A percentile compares a stretch with the other conserved stretches of the same genome.
Conservation (phyloP, 2,113 vertebrate species). For the Etheostoma cragini region DNA sequence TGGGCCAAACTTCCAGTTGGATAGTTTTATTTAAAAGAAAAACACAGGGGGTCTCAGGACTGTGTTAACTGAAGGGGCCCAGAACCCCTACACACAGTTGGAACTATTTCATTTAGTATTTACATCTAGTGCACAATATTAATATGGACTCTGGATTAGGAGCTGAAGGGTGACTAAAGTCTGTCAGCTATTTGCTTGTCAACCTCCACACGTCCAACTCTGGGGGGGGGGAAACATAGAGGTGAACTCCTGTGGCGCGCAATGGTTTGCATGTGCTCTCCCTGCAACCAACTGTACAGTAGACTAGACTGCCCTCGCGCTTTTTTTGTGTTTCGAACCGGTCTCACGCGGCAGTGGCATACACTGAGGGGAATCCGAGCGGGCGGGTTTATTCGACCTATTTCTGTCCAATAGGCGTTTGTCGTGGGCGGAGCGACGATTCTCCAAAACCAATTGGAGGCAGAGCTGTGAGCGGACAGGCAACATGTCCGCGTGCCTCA, state of each 20-base stretch:
- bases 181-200: constrained; percentile 30
- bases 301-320: constrained; percentile 66
- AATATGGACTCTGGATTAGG: background rate
- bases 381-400: constrained; percentile 75
- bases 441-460: constrained; percentile 65
- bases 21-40: background rate
- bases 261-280: constrained; percentile 63
- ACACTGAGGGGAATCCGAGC: constrained; percentile 72
- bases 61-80: background rate
- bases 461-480: constrained; percentile 59
- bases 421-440: constrained; percentile 62
- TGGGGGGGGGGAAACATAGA: background rate
- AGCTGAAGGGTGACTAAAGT: background rate
- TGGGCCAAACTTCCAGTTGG: background rate
- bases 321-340: constrained; percentile 67
- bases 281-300: constrained; percentile 54
- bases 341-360: constrained; percentile 85
- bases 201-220: constrained; percentile 9
- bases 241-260: constrained; percentile 52
- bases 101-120: background rate
- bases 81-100: background rate
- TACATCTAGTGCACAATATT: background rate
- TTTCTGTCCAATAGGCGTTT: constrained; percentile 72
- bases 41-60: background rate
- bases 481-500: constrained; percentile 76